These are phyloP conservation scores for Spheniscus mendiculus DNA, from an alignment of 2,113 vertebrate genomes.

Conservation along the genomic window DNA sequence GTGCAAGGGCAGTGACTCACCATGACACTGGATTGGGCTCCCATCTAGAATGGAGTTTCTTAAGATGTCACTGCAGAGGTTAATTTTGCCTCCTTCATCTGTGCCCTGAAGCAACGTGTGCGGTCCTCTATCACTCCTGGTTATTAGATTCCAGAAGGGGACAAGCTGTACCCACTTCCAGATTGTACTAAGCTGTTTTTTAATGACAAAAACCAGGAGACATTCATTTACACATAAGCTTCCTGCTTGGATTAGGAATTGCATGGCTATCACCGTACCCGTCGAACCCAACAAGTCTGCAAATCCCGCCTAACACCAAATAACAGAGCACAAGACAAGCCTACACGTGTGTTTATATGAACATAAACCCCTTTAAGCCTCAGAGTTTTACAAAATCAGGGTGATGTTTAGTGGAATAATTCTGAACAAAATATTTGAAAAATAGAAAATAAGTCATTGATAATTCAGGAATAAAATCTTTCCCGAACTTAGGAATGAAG, in stretches of 20 bases:
- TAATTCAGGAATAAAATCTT: background rate
- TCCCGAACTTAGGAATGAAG: background rate
- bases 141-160: background rate
- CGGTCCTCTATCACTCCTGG: fast-evolving
- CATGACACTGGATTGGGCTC: fast-evolving
- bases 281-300: background rate
- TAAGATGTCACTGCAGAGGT: background rate
- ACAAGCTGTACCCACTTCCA: background rate
- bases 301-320: background rate
- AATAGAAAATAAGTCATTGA: background rate
- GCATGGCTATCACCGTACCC: background rate
- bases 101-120: fast-evolving
- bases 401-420: background rate
- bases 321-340: background rate
- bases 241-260: background rate
- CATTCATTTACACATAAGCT: background rate
- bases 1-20: background rate
- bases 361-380: background rate
- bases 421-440: background rate
- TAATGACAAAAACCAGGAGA: background rate
- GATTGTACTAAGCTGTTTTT: background rate
- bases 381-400: background rate
- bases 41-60: background rate
- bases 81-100: background rate
- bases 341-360: background rate